Evolutionary conservation across 2,113 vertebrate species (phyloP), one percentile per base, ranked within the genome.

Genomic region (Phoxinus phoxinus): DNA sequence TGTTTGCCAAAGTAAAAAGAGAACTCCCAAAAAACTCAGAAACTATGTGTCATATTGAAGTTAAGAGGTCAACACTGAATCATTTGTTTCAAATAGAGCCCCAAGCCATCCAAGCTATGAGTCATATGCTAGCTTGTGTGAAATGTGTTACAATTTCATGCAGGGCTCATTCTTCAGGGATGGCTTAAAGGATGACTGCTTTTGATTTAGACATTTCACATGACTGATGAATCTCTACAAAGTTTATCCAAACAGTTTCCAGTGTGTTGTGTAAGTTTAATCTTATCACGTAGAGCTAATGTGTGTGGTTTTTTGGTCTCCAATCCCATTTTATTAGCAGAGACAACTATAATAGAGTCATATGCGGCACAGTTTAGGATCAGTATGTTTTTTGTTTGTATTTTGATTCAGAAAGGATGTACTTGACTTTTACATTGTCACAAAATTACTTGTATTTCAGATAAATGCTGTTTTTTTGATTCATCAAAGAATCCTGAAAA

Each of bases 1-100:
- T 94, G 84, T 92, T 93, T 94, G 87, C 92, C 85, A 32, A 58
- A 76, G 35, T 74, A 72, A 85, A 61, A 23, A 61, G 32, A 83
- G 19, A 81, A 35, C 32, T 51, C 23, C 69, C 27, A 82, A 41
- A 44, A 44, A 73, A 75, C 58, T 82, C 46, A 80, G 71, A 76
- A 72, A 59, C 37, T 59, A 21, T 72, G 27, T 80, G 80, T 75
- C 27, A 79, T 63, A 21, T 35, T 77, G 30, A 86, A 77, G 61
- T 69, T 77, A 41, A 86, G 82, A 84, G 48, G 59, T 69, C 63
- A 82, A 85, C 71, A 88, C 10, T 81, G 51, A 84, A 72, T 67
- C 73, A 51, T 37, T 58, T 41, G 61, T 84, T 73, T 84, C 59
- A 84, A 51, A 71, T 8, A 15, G n/a, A 81, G 73, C 32, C 44